Percentiles rank a stretch among this genome's conserved stretches.
phyloP scores from a whole-genome alignment of 2,888 invertebrate genomes.

The Strigamia transsilvanica region DNA sequence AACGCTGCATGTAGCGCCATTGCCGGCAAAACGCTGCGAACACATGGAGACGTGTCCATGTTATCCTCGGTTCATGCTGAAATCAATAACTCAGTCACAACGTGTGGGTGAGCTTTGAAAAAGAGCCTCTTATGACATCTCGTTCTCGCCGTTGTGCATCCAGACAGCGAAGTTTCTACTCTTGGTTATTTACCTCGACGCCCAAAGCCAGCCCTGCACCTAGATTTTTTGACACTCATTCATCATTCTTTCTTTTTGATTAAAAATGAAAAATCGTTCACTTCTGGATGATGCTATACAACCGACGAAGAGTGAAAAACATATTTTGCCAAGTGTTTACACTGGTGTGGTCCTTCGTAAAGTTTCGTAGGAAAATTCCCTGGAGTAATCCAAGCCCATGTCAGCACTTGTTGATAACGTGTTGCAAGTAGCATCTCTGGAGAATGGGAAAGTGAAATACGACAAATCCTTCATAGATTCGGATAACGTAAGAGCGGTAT shows the following conservation, averaged over 20 bases:
- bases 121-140: no score
- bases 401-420: constrained; percentile 59
- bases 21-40: no score
- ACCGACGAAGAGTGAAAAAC: not conserved
- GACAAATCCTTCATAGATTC: constrained; percentile 60
- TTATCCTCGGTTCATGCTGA: no score
- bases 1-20: no score
- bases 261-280: not conserved
- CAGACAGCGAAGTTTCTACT: no score
- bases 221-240: not conserved
- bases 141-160: no score
- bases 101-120: no score
- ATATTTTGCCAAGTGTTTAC: constrained; percentile 53
- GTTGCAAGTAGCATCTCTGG: constrained; percentile 57
- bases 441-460: constrained; percentile 58
- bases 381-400: constrained; percentile 58
- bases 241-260: no score
- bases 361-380: constrained; percentile 59
- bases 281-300: constrained; percentile 17
- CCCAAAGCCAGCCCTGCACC: no score
- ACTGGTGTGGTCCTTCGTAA: constrained; percentile 59
- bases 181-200: no score
- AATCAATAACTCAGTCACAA: no score
- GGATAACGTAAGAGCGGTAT: constrained; percentile 56
- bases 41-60: no score